These are phyloP conservation scores for Tauraco hartlaubi DNA, from an alignment of 2,797 vertebrate species.

Conservation along the genomic window DNA sequence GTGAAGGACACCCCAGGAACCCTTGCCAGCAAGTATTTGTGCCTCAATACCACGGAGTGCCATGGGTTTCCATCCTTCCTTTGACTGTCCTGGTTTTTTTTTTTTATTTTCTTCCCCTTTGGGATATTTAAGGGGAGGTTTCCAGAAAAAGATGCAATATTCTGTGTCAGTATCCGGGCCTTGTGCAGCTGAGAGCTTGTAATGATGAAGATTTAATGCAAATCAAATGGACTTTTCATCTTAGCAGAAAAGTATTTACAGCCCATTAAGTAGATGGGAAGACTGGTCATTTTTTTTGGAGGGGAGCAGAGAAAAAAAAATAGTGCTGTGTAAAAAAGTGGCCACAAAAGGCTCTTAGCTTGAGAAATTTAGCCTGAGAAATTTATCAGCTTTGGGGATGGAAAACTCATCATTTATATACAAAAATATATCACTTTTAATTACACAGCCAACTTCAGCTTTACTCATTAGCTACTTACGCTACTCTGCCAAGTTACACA, in stretches of 20 bases:
- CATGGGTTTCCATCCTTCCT: background rate
- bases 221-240: conserved; percentile 73
- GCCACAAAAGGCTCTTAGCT: conserved; percentile 57
- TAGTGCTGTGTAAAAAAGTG: background rate
- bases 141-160: conserved; percentile 12
- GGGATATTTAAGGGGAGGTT: background rate
- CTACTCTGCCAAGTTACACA: conserved; percentile 60
- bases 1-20: background rate
- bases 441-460: conserved; percentile 58
- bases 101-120: background rate
- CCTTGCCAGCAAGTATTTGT: background rate
- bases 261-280: conserved; percentile 66
- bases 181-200: conserved; percentile 12
- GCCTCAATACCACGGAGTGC: background rate
- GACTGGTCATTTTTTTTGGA: conserved; percentile 58
- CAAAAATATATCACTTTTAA: conserved; percentile 71
- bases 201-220: conserved; percentile 70
- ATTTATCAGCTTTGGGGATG: conserved; percentile 62
- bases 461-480: conserved; percentile 28
- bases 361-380: conserved; percentile 45
- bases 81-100: background rate
- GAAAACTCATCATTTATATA: conserved; percentile 67
- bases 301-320: background rate
- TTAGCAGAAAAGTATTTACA: conserved; percentile 70
- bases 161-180: background rate